These are phyloP conservation scores for Germaria angustata DNA, from an alignment of 2,888 invertebrate species.

Conservation along the genomic window DNA sequence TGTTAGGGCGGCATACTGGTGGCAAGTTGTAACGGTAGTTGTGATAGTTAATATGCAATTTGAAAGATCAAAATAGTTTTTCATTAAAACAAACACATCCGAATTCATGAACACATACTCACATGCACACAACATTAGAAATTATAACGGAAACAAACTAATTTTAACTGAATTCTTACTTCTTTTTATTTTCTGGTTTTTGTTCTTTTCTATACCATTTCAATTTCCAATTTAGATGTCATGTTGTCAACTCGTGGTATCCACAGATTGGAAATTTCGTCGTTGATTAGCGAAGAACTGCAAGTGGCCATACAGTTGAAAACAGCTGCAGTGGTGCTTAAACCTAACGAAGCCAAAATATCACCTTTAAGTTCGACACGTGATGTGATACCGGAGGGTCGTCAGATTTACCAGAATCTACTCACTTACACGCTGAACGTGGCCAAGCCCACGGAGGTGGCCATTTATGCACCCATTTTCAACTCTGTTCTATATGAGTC, in stretches of 20 bases:
- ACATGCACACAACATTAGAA: not conserved
- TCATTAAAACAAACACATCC: constrained; percentile 44
- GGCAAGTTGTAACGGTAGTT: constrained; percentile 3
- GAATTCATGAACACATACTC: not conserved
- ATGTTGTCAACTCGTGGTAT: constrained; percentile 90
- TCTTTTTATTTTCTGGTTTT: constrained; percentile 13
- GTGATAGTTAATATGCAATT: constrained; percentile 50
- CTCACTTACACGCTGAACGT: constrained; percentile 93
- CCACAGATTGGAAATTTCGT: constrained; percentile 86
- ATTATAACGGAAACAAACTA: constrained; percentile 41
- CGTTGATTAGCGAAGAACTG: constrained; percentile 86
- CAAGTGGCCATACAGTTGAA: constrained; percentile 88
- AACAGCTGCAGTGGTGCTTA: constrained; percentile 86
- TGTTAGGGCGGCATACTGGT: not conserved
- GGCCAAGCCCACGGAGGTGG: constrained; percentile 89
- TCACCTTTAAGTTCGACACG: constrained; percentile 87
- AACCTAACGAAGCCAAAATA: constrained; percentile 91
- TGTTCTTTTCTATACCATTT: not conserved
- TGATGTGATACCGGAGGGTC: constrained; percentile 91
- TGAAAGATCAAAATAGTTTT: constrained; percentile 55
- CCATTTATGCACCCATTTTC: constrained; percentile 88
- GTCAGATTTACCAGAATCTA: constrained; percentile 95
- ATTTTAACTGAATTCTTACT: constrained; percentile 29
- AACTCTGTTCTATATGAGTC: constrained; percentile 96
- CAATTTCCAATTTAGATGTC: constrained; percentile 79